Conservation (phyloP, 2,113 vertebrate species). For the Sitta europaea region DNA sequence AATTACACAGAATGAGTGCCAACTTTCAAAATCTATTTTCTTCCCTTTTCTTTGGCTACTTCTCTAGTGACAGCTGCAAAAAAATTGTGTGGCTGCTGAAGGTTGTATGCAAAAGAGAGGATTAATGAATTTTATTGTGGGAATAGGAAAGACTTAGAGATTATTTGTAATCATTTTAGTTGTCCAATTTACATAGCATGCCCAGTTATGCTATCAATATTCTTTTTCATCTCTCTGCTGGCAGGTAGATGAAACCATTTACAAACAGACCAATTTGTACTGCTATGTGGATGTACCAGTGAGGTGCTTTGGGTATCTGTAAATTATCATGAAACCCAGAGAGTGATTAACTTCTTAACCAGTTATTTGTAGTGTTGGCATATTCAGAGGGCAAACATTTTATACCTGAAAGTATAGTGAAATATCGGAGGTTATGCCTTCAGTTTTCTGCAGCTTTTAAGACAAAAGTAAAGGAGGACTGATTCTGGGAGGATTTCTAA, state of each 20-base stretch:
- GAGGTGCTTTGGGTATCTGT: background rate
- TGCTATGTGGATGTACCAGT: background rate
- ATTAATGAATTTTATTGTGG: background rate
- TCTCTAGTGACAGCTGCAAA: background rate
- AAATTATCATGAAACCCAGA: background rate
- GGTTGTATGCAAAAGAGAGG: background rate
- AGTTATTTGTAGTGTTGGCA: background rate
- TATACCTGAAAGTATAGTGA: background rate
- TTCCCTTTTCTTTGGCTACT: background rate
- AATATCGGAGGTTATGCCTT: background rate
- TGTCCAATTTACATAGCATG: slow-evolving; percentile 6
- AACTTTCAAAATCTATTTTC: background rate
- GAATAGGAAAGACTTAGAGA: background rate
- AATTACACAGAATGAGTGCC: background rate
- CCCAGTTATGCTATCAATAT: slow-evolving; percentile 7
- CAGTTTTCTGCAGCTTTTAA: background rate
- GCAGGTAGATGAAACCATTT: slow-evolving; percentile 21
- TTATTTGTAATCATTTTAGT: background rate
- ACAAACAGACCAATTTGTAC: background rate
- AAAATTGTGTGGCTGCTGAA: background rate
- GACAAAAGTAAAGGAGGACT: background rate
- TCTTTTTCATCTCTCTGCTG: slow-evolving; percentile 11
- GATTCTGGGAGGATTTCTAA: background rate
- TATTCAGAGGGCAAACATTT: background rate
- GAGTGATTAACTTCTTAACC: background rate